Evolutionary conservation across 2,113 vertebrate genomes (phyloP).

Genomic region (Rhinogobius similis): DNA sequence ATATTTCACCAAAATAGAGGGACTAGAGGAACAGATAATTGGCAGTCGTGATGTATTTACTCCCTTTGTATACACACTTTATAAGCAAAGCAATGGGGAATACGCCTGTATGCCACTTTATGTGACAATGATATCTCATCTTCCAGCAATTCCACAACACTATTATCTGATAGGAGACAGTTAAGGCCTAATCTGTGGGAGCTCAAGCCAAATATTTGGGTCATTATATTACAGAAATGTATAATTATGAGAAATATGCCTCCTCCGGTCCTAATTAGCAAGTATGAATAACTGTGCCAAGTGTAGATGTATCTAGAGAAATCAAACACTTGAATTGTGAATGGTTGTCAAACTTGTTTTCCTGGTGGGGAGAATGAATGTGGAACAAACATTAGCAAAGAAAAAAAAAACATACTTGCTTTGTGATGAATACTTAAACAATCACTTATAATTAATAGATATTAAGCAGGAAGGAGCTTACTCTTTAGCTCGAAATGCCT

Average conservation of each 20-base stretch:
- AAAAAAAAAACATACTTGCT: slow-evolving; percentile 15
- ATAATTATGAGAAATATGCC: slow-evolving; percentile 57
- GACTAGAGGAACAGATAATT: slow-evolving; percentile 13
- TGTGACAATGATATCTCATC: slow-evolving; percentile 60
- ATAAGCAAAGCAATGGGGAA: slow-evolving; percentile 34
- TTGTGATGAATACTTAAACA: slow-evolving; percentile 12
- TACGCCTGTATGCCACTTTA: slow-evolving; percentile 45
- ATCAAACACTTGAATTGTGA: slow-evolving; percentile 22
- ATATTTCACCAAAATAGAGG: background rate
- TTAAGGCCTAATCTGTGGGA: slow-evolving; percentile 43
- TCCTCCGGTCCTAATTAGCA: slow-evolving; percentile 67
- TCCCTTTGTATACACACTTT: slow-evolving; percentile 38
- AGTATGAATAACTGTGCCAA: slow-evolving; percentile 48
- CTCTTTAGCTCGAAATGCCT: background rate
- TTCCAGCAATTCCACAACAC: slow-evolving; percentile 45
- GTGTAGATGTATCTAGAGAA: slow-evolving; percentile 47
- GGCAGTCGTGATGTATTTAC: slow-evolving; percentile 19
- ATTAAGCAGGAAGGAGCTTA: background rate
- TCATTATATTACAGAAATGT: slow-evolving; percentile 52
- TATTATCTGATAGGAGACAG: slow-evolving; percentile 50
- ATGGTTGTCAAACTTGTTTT: slow-evolving; percentile 9
- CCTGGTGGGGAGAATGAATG: slow-evolving; percentile 4
- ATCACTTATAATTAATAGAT: slow-evolving; percentile 10
- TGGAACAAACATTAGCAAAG: slow-evolving; percentile 30
- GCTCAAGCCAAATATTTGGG: slow-evolving; percentile 60